Evolutionary conservation across 2,113 vertebrate species (phyloP), one percentile per base, ranked within the genome.

Genomic region (Hassar affinis): DNA sequence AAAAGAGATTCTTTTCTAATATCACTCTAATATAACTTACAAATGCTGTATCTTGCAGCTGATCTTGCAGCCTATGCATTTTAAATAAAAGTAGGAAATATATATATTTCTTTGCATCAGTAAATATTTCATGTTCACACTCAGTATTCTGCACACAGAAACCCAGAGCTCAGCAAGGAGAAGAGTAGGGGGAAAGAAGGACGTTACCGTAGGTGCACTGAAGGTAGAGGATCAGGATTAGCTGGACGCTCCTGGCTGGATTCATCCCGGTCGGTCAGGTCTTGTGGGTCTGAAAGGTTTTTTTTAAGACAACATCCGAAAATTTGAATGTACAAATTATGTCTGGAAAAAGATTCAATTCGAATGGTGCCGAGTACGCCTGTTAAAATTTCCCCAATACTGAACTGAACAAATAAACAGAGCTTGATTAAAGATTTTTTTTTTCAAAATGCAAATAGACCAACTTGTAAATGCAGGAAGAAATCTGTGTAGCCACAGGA

Each of bases 141-240:
- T 72, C 69, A 27, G 42, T 49, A 49, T 59, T 59, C 17, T 30
- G 12, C 12, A 45, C 64, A 52, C 17, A 33, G 47, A 68, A 83
- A 9, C 30, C 51, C 10, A 33, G 25, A 71, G 79, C 59, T 82
- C 30, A 25, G 57, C 47, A 49, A 47, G 8, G 56, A 27, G n/a
- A 52, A 25, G 4, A 7, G 17, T 20, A 7, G 6, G 2, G 20
- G 8, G 17, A 12, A n/a, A 38, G 5, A 33, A 71, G 52, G 7
- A 79, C 5, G 42, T 71, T 84, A 84, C 83, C 83, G 22, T 71
- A 62, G 54, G 45, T 51, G 64, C 25, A 62, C 42, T 61, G 83
- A 51, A 84, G 77, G 52, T 11, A 72, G 64, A 79, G 15, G 52
- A 84, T 72, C 27, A 72, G 27, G 66, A 72, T 33, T 0, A 84